Percentiles rank a stretch among this genome's conserved stretches.
These are phyloP conservation scores for Volucella zonaria DNA, from an alignment of 2,888 invertebrate species.

Conservation along the genomic window DNA sequence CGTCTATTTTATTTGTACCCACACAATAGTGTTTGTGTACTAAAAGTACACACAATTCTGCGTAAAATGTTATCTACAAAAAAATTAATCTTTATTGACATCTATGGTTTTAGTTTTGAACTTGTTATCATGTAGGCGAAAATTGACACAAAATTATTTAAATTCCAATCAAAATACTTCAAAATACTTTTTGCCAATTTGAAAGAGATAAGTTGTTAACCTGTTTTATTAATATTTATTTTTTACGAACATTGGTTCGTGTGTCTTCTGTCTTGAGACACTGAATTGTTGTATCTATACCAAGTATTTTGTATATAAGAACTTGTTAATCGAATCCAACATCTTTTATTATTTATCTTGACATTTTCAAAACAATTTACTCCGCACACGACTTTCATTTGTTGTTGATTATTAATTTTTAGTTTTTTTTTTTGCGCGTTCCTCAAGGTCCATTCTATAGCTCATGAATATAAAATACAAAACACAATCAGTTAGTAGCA, in stretches of 20 bases:
- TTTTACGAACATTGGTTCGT: neutral
- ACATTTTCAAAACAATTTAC: conserved; percentile 1
- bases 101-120: too few species aligned
- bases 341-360: neutral
- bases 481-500: neutral
- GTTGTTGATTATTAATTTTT: neutral
- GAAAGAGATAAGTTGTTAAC: too few species aligned
- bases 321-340: conserved; percentile 35
- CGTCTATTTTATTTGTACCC: too few species aligned
- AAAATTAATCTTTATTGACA: too few species aligned
- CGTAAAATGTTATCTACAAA: too few species aligned
- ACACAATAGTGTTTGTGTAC: too few species aligned
- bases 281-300: neutral
- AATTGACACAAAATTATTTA: too few species aligned
- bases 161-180: too few species aligned
- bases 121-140: too few species aligned
- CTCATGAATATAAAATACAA: neutral
- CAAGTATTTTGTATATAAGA: neutral
- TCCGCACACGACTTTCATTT: conserved; percentile 5
- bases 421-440: neutral
- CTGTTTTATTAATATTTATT: too few species aligned
- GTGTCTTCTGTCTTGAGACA: neutral
- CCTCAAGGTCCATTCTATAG: conserved; percentile 5
- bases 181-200: too few species aligned
- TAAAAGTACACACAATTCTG: too few species aligned